Evolutionary conservation across 2,113 vertebrate species (phyloP).

Genomic region (Sorex araneus): DNA sequence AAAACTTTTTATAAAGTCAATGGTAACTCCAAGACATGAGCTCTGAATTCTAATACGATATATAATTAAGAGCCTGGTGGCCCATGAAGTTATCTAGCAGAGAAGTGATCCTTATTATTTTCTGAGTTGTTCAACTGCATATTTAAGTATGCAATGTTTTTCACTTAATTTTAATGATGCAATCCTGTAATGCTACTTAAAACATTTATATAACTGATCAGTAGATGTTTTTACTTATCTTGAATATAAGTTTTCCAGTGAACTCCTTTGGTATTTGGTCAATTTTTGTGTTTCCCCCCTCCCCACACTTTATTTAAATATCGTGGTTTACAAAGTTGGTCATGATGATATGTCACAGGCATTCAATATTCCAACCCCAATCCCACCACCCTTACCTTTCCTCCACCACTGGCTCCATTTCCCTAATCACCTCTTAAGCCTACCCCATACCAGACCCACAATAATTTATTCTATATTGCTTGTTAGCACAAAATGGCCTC

Average conservation of each 20-base stretch:
- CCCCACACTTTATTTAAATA: no score
- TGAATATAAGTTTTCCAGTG: background rate
- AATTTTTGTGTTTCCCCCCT: no score
- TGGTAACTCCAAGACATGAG: conserved; percentile 43
- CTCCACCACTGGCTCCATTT: no score
- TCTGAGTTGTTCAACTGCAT: conserved; percentile 17
- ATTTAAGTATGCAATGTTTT: conserved; percentile 18
- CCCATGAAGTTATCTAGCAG: background rate
- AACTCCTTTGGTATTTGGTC: background rate
- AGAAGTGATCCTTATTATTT: conserved; percentile 30
- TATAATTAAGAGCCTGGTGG: conserved; percentile 24
- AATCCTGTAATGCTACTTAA: background rate
- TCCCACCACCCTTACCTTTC: no score
- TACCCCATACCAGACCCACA: no score
- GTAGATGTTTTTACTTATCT: background rate
- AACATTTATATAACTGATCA: conserved; percentile 3
- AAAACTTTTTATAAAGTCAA: conserved; percentile 38
- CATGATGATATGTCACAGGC: no score
- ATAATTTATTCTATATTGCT: no score
- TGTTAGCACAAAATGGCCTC: no score
- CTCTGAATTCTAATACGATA: conserved; percentile 28
- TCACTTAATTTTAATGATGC: background rate
- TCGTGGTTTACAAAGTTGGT: no score
- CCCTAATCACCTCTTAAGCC: no score
- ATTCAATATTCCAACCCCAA: no score